phyloP scores from a whole-genome alignment of 2,113 vertebrate species.

The Aptenodytes forsteri region DNA sequence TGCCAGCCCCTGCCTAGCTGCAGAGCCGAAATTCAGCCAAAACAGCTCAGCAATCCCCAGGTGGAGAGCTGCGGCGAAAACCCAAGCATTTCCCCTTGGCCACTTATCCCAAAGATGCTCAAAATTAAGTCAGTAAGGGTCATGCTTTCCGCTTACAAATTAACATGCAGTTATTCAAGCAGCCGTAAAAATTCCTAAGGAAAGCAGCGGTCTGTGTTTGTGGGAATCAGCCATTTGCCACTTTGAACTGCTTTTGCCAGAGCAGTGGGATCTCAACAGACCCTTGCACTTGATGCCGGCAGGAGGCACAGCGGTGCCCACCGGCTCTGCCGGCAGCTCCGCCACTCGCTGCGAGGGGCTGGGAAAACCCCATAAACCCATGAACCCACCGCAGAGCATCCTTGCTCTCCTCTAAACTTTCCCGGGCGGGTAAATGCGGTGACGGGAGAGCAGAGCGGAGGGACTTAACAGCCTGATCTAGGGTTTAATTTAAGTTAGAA shows the following conservation, averaged over 20 bases:
- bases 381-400: background rate
- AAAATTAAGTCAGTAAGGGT: background rate
- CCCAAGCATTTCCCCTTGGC: background rate
- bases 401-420: background rate
- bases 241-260: background rate
- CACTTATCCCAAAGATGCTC: background rate
- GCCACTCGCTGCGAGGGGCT: background rate
- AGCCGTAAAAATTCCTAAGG: background rate
- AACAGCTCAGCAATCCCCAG: background rate
- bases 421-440: background rate
- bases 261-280: background rate
- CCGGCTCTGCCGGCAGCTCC: rapidly evolving
- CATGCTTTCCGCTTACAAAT: background rate
- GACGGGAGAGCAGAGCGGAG: rapidly evolving
- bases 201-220: background rate
- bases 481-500: conserved; percentile 55
- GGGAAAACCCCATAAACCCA: background rate
- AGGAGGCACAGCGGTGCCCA: rapidly evolving
- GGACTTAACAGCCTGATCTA: background rate
- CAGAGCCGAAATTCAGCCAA: background rate
- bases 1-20: background rate
- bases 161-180: background rate
- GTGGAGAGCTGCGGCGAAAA: background rate
- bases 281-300: rapidly evolving
- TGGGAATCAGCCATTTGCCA: background rate